Percentiles rank a stretch among this genome's conserved stretches.
phyloP scores from a whole-genome alignment of 2,888 invertebrate species.

The Tipula vernalis region DNA sequence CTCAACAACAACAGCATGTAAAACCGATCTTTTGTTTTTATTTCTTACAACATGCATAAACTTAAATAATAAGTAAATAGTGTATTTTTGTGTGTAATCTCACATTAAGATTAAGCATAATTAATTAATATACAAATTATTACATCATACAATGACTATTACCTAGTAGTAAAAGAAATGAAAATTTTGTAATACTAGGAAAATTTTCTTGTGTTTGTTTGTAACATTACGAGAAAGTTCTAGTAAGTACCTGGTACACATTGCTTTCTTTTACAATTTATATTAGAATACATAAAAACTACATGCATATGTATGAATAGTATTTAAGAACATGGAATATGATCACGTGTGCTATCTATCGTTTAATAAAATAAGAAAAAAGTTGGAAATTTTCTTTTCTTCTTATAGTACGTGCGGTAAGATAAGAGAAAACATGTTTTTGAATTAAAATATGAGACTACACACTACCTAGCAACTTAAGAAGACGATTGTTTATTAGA shows the following conservation, averaged over 20 bases:
- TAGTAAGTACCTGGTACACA: too few relatives aligned
- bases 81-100: too few relatives aligned
- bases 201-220: not conserved
- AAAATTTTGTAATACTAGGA: not conserved
- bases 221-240: too few relatives aligned
- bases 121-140: not conserved
- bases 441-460: not conserved
- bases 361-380: not conserved
- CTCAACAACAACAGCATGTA: too few relatives aligned
- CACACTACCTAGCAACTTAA: not conserved
- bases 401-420: not conserved
- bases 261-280: too few relatives aligned
- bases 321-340: not conserved
- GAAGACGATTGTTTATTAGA: not conserved
- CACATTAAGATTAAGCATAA: not conserved
- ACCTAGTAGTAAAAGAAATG: not conserved
- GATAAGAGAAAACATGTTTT: not conserved
- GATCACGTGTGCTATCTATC: not conserved
- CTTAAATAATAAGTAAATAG: too few relatives aligned
- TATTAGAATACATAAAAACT: too few relatives aligned
- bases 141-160: not conserved
- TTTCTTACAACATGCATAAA: too few relatives aligned
- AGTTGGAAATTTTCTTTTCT: not conserved
- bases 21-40: too few relatives aligned
- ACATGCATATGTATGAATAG: too few relatives aligned